phyloP scores from a whole-genome alignment of 2,888 invertebrate genomes.

The Rotaria sp. region DNA sequence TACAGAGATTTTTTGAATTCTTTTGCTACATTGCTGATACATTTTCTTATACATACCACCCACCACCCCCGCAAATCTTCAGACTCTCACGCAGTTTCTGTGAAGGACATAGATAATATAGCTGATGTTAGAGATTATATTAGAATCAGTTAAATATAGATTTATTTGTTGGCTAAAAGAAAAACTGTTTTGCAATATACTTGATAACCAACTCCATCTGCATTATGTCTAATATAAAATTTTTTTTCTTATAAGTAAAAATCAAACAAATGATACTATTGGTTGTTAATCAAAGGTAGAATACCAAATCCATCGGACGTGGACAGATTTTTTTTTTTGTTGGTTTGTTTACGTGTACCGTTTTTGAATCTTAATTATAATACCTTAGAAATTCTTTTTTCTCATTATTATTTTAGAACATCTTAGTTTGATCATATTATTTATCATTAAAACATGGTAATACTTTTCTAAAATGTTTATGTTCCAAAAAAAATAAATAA shows the following conservation, averaged over 20 bases:
- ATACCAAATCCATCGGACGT: slow-evolving; percentile 12
- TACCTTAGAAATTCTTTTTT: background rate
- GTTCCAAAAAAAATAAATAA: no score
- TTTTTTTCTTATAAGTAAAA: background rate
- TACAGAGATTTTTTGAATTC: no score
- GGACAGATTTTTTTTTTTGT: background rate
- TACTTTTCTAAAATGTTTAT: no score
- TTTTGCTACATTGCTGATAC: no score
- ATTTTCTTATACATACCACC: no score
- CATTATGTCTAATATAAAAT: background rate
- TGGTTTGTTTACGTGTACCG: slow-evolving; percentile 15
- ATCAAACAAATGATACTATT: background rate
- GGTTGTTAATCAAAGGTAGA: background rate
- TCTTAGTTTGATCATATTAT: background rate
- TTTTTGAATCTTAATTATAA: background rate
- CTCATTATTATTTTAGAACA: background rate
- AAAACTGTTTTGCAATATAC: background rate
- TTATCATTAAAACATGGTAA: background rate
- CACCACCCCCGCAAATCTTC: no score
- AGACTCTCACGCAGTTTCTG: no score
- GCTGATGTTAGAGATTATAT: no score
- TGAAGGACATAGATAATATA: no score
- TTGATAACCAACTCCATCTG: background rate
- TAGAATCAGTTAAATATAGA: no score
- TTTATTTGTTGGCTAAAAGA: no score